Percentiles rank a stretch among this genome's conserved stretches.
Conservation (phyloP, 2,113 vertebrate species). For the Dicentrarchus labrax region DNA sequence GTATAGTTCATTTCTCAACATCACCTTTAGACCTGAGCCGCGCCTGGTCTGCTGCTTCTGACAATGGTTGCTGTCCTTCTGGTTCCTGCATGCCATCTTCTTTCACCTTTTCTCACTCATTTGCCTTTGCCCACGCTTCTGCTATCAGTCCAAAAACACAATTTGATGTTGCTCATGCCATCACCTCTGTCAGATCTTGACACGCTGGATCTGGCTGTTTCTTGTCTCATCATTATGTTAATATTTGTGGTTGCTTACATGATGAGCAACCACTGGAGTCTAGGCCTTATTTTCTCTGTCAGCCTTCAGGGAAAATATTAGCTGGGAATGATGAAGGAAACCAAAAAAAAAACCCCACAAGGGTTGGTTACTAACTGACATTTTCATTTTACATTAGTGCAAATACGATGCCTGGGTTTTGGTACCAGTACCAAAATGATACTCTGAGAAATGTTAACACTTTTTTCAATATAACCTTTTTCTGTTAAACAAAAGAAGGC, state of each 20-base stretch:
- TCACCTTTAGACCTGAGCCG: neutral
- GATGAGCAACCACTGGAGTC: neutral
- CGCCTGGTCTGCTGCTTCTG: neutral
- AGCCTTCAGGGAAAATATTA: neutral
- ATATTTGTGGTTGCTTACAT: neutral
- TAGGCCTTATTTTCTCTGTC: neutral
- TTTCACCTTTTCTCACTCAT: constrained; percentile 1
- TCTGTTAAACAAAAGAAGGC: neutral
- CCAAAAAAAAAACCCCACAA: neutral
- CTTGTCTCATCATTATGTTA: neutral
- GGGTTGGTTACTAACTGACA: neutral
- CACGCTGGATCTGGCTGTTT: neutral
- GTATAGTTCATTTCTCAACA: neutral
- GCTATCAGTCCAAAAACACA: constrained; percentile 3
- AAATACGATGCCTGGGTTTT: neutral
- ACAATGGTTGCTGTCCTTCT: constrained; percentile 3
- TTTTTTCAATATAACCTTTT: neutral
- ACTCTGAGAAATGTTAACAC: neutral
- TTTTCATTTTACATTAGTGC: neutral
- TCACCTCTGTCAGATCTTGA: neutral
- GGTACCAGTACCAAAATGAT: neutral
- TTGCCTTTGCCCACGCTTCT: constrained; percentile 27
- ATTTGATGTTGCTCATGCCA: neutral
- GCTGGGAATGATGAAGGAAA: neutral
- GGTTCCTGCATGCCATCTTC: neutral